These are phyloP conservation scores for Petrolisthes manimaculis DNA, from an alignment of 2,888 invertebrate genomes.

Conservation along the genomic window DNA sequence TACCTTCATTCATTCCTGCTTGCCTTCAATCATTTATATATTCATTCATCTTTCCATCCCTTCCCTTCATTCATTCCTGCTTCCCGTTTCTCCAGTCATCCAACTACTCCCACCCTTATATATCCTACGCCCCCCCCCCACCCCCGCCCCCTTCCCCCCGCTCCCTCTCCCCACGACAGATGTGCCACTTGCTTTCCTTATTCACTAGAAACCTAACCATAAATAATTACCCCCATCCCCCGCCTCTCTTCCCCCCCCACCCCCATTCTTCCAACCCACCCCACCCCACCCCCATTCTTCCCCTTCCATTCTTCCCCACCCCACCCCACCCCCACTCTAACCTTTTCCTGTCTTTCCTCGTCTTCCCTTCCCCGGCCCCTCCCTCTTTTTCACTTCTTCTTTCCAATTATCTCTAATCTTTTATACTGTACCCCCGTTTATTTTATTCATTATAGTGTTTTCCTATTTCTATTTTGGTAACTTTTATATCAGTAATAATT, in stretches of 20 bases:
- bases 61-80: not conserved
- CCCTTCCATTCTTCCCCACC: conserved; percentile 1
- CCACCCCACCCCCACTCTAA: too few species aligned
- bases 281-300: not conserved
- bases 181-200: conserved; percentile 12
- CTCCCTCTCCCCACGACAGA: not conserved
- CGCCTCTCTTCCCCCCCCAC: conserved; percentile 5
- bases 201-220: conserved; percentile 6
- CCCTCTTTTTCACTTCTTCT: too few species aligned
- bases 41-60: not conserved
- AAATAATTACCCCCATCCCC: not conserved
- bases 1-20: too few species aligned
- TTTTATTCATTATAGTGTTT: too few species aligned
- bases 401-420: too few species aligned
- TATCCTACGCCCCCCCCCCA: not conserved
- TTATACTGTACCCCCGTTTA: too few species aligned
- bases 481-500: too few species aligned
- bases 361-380: too few species aligned
- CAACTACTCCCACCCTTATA: not conserved
- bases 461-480: too few species aligned
- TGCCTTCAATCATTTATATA: too few species aligned
- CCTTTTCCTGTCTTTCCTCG: not conserved
- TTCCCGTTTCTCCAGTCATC: not conserved
- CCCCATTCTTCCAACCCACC: too few species aligned
- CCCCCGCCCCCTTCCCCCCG: not conserved